Evolutionary conservation across 2,888 invertebrate species (phyloP).

Genomic region (Chrysolina americana): DNA sequence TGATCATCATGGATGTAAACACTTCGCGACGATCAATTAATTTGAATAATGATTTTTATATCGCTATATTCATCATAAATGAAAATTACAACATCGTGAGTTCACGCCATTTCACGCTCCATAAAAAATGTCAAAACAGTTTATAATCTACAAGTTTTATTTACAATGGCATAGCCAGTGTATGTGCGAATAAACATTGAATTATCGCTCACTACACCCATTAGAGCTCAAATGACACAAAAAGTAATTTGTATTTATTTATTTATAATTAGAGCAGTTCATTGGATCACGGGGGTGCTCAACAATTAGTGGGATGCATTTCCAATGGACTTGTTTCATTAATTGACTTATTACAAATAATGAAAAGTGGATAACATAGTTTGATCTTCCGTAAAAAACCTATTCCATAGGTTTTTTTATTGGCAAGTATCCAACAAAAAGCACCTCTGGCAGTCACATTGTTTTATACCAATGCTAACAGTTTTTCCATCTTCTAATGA

Average conservation of each 20-base stretch:
- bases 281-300: no score
- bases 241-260: not conserved
- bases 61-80: slow-evolving; percentile 35
- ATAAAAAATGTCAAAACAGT: slow-evolving; percentile 59
- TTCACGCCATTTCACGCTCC: slow-evolving; percentile 56
- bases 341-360: no score
- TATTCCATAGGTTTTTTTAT: no score
- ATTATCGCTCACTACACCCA: slow-evolving; percentile 8
- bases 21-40: slow-evolving; percentile 26
- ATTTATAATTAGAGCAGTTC: not conserved
- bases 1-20: slow-evolving; percentile 24
- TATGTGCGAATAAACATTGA: slow-evolving; percentile 30
- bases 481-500: no score
- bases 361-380: no score
- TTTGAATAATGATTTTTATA: slow-evolving; percentile 41
- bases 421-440: no score
- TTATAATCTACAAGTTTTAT: slow-evolving; percentile 53
- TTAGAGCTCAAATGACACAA: slow-evolving; percentile 5
- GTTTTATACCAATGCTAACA: no score
- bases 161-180: slow-evolving; percentile 28
- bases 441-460: no score
- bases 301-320: no score
- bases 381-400: no score
- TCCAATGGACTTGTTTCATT: no score
- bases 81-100: slow-evolving; percentile 37